Evolutionary conservation across 2,797 vertebrate genomes (phyloP).

Genomic region (Carduelis carduelis): DNA sequence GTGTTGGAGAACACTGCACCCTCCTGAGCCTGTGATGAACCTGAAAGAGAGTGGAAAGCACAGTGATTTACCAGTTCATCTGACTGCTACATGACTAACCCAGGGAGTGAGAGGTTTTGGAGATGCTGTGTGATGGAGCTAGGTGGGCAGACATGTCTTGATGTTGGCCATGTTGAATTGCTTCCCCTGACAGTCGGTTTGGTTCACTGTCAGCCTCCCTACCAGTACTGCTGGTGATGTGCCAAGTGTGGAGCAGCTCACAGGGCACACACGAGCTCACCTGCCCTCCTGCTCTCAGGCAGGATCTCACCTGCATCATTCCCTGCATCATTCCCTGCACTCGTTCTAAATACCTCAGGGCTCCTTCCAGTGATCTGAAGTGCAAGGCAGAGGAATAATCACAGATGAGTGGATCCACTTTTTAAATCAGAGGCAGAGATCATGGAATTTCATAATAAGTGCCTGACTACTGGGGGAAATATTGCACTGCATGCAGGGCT

Average conservation of each 20-base stretch:
- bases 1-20: neutral
- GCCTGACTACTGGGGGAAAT: neutral
- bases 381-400: neutral
- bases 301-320: neutral
- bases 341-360: neutral
- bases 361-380: neutral
- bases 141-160: neutral
- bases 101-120: neutral
- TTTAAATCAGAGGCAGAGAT: neutral
- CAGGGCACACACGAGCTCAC: neutral
- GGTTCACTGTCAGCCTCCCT: neutral
- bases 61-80: neutral
- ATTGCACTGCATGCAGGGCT: neutral
- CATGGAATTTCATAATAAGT: neutral
- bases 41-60: slow-evolving; percentile 46
- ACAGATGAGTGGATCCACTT: neutral
- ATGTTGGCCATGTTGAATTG: neutral
- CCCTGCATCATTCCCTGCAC: neutral
- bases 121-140: neutral
- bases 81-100: neutral
- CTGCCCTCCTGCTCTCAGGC: neutral
- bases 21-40: neutral
- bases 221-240: neutral
- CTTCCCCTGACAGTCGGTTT: neutral
- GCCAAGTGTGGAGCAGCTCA: neutral